Conservation (phyloP, 2,113 vertebrate genomes). For the Anhinga anhinga region DNA sequence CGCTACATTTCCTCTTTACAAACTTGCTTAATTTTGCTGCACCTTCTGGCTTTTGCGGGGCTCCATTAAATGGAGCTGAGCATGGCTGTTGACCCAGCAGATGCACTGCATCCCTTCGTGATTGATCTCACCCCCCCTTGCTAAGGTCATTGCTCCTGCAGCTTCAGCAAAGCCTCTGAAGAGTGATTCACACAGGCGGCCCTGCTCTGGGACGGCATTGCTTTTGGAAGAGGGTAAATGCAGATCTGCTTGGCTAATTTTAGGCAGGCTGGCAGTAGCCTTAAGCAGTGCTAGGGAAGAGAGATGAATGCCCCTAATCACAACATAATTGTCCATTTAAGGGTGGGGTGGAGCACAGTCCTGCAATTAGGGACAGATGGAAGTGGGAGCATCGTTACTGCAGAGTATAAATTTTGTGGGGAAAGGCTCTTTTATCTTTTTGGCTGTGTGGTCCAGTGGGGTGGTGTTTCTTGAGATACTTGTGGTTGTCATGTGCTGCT, state of each 20-base stretch:
- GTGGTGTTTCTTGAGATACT: rapidly evolving
- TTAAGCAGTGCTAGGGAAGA: background rate
- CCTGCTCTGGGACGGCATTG: background rate
- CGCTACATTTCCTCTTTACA: background rate
- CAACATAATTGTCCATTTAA: rapidly evolving
- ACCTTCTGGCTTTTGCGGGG: background rate
- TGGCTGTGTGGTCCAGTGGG: rapidly evolving
- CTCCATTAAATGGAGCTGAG: background rate
- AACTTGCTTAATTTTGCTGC: background rate
- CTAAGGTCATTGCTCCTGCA: background rate
- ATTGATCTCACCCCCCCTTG: background rate
- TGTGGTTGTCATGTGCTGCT: background rate
- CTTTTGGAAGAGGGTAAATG: background rate
- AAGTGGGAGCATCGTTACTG: background rate
- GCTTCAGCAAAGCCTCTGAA: background rate
- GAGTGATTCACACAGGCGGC: background rate
- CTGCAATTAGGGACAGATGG: background rate
- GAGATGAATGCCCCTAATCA: no score
- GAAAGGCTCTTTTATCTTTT: rapidly evolving
- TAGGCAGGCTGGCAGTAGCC: background rate
- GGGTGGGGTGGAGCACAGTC: background rate
- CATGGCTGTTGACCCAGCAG: background rate
- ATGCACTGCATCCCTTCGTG: rapidly evolving
- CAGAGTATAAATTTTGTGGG: background rate
- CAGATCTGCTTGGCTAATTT: background rate